Conservation (phyloP, 2,888 invertebrate genomes). For the Acrocyrtus sp. region DNA sequence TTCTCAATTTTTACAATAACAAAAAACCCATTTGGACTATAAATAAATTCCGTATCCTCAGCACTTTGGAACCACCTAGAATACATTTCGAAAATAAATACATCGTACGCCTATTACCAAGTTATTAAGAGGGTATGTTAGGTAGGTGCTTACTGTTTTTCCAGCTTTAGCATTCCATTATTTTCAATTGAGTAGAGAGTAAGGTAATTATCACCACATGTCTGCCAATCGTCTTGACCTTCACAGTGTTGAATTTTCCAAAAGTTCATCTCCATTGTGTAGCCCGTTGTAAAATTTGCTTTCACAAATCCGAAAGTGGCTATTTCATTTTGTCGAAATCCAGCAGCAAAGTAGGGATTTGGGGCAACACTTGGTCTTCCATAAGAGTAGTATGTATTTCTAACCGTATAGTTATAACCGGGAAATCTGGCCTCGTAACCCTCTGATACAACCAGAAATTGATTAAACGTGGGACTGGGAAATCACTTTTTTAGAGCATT, state of each 20-base stretch:
- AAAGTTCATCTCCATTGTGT: slow-evolving; percentile 36
- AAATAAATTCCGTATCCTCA: no score
- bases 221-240: background rate
- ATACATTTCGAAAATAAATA: no score
- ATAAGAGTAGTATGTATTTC: slow-evolving; percentile 34
- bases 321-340: slow-evolving; percentile 30
- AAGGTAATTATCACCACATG: slow-evolving; percentile 2
- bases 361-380: slow-evolving; percentile 27
- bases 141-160: background rate
- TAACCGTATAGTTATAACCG: background rate
- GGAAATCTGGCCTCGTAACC: slow-evolving; percentile 7
- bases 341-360: slow-evolving; percentile 38
- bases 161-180: slow-evolving; percentile 18
- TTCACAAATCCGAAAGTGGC: slow-evolving; percentile 40
- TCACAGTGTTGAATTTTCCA: slow-evolving; percentile 1
- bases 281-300: slow-evolving; percentile 35
- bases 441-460: slow-evolving; percentile 1
- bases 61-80: no score
- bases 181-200: slow-evolving; percentile 13
- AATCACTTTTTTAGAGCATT: no score
- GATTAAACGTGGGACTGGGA: no score
- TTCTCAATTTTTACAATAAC: slow-evolving; percentile 39
- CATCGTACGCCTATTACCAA: no score
- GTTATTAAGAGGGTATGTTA: no score
- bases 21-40: slow-evolving; percentile 39